A percentile compares a stretch with the other conserved stretches of the same genome.
Conservation (phyloP, 2,888 invertebrate species). For the Phaedon cochleariae region DNA sequence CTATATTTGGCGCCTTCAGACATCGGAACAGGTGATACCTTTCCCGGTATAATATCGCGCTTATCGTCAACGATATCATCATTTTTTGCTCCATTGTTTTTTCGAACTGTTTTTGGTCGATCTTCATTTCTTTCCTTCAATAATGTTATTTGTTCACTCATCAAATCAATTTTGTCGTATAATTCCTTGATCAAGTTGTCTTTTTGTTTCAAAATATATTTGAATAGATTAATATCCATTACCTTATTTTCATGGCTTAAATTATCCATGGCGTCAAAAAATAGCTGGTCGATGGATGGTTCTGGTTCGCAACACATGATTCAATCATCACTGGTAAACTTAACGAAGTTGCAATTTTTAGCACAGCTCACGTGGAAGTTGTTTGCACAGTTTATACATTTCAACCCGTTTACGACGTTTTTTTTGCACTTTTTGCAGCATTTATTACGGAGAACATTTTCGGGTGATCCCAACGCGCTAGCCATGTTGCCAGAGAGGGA, state of each 20-base stretch:
- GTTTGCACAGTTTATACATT: conserved; percentile 21
- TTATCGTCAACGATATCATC: background rate
- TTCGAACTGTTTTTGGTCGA: conserved; percentile 6
- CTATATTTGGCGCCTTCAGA: background rate
- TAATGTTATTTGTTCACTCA: conserved; percentile 20
- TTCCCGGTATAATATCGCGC: conserved; percentile 13
- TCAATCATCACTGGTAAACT: conserved; percentile 17
- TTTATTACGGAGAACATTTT: conserved; percentile 20
- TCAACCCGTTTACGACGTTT: conserved; percentile 14
- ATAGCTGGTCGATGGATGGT: conserved; percentile 10
- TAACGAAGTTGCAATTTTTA: conserved; percentile 21
- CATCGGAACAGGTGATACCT: conserved; percentile 1
- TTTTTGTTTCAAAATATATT: conserved; percentile 24
- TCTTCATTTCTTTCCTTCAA: conserved; percentile 13
- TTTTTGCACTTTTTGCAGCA: conserved; percentile 16
- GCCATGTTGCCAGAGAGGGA: conserved; percentile 19
- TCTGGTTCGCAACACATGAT: conserved; percentile 25
- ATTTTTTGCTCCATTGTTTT: conserved; percentile 14
- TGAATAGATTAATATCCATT: conserved; percentile 25
- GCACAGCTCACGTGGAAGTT: conserved; percentile 21
- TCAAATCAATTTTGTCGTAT: conserved; percentile 22
- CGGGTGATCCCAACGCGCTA: conserved; percentile 4
- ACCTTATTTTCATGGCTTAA: conserved; percentile 17
- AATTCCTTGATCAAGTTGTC: conserved; percentile 23
- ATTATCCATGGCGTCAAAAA: conserved; percentile 17